Conservation (phyloP, 2,113 vertebrate species). For the Naja naja region DNA sequence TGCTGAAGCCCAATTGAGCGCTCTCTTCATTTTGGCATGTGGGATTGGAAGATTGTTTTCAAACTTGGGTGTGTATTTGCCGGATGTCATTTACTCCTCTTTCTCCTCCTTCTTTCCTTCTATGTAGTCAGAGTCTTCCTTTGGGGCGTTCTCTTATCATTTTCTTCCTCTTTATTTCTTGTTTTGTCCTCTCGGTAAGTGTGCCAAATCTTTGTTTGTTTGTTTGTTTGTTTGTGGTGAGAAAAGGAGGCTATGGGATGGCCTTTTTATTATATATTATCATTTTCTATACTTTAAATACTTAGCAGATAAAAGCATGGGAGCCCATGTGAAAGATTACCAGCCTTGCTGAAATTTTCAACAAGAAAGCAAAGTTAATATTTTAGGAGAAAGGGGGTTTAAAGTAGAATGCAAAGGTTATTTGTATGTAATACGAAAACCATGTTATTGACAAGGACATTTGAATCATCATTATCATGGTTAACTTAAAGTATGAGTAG, state of each 20-base stretch:
- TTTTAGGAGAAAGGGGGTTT: background rate
- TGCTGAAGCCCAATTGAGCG: background rate
- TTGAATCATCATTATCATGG: background rate
- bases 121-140: conserved; percentile 46
- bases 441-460: background rate
- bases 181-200: conserved; percentile 67
- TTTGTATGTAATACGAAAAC: background rate
- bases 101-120: conserved; percentile 35
- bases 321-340: background rate
- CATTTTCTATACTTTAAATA: background rate
- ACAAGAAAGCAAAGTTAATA: background rate
- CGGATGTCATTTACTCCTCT: conserved; percentile 60
- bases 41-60: background rate
- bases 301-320: background rate
- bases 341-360: background rate
- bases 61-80: conserved; percentile 26
- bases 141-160: conserved; percentile 46
- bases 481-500: background rate
- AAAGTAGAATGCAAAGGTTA: background rate
- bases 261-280: background rate
- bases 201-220: conserved; percentile 37
- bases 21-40: background rate
- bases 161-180: conserved; percentile 54
- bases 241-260: conserved; percentile 6
- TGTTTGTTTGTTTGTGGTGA: background rate